Base-by-base conservation (phyloP, 1,140 invertebrate species). In the Macrostomum lignano region DNA sequence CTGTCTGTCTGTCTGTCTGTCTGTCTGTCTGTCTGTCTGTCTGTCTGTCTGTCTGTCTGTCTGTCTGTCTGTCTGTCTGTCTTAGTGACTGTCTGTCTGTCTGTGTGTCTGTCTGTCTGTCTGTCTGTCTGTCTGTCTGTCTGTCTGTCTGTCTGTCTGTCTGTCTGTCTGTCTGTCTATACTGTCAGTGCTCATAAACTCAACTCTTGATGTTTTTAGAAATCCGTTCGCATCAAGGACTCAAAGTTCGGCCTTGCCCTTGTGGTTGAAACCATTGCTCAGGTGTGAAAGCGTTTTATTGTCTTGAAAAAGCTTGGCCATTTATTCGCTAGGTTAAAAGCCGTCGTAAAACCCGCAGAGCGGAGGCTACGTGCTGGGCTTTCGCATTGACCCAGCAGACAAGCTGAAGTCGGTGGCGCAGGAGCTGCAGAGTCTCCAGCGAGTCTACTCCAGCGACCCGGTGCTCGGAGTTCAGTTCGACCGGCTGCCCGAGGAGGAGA, bases 201-300 rank as follows among this genome's bases (percentile, higher is more conserved):
- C 10, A 4, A 25, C 29, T 39, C 42, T 30, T 34, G 19, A 23
- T 39, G 32, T 34, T 43, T 46, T 35, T 39, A 57, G 49, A 49
- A 60, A 53, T 40, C 43, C 36, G 48, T 82, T 23, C 71, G 69
- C 54, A 66, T 91, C n/a, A 65, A 77, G 33, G 78, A 86, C 44
- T 91, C 81, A 0, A 91, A 91, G 56, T 96, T 94, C 60, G 86
- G 86, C 3, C 67, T 72, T 36, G 84, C 84, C 3, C 53, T 96
- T 29, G 84, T 96, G 0, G 68, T 94, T 25, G 71, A 78, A 46
- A 82, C 74, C 28, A 67, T 68, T 1, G 67, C 72, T 47, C 45
- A 46, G 42, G 55, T 61, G 38, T 40, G 31, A 30, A 17, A 19
- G 14, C 1, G 9, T 6, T 33, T 15, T 28, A 9, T 3, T 28